phyloP scores from a whole-genome alignment of 2,113 vertebrate species.

The Piprites chloris region DNA sequence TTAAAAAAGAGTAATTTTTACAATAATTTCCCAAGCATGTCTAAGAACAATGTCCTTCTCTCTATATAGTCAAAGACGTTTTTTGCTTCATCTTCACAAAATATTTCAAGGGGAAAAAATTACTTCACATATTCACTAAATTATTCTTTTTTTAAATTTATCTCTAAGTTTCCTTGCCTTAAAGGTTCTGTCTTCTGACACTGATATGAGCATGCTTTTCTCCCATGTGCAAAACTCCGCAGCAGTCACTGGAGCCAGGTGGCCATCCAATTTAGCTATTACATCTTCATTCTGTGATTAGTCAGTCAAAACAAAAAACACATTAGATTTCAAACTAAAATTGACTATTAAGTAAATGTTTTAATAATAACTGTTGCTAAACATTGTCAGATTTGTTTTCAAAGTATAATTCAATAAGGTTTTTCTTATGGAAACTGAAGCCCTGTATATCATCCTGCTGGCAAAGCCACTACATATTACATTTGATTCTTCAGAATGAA shows the following conservation, averaged over 20 bases:
- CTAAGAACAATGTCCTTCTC: neutral
- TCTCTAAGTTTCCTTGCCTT: slow-evolving; percentile 70
- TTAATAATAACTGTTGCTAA: neutral
- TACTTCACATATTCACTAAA: neutral
- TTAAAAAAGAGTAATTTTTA: neutral
- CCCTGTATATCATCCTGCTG: neutral
- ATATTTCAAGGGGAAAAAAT: neutral
- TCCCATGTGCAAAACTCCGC: slow-evolving; percentile 85
- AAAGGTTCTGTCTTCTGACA: slow-evolving; percentile 87
- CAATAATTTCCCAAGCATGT: neutral
- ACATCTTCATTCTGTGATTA: slow-evolving; percentile 47
- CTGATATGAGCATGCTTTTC: slow-evolving; percentile 74
- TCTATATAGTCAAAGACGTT: neutral
- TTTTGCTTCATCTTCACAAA: neutral
- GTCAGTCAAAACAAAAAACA: neutral
- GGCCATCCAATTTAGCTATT: slow-evolving; percentile 72
- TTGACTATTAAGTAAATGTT: neutral
- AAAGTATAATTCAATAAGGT: neutral
- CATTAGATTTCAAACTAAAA: neutral
- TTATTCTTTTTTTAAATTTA: neutral
- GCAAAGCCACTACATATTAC: neutral
- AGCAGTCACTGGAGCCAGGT: slow-evolving; percentile 80
- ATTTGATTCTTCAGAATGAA: neutral
- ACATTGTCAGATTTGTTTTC: neutral
- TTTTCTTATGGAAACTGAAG: neutral